Evolutionary conservation across 2,888 invertebrate species (phyloP).

Genomic region (Ferrisia virgata): DNA sequence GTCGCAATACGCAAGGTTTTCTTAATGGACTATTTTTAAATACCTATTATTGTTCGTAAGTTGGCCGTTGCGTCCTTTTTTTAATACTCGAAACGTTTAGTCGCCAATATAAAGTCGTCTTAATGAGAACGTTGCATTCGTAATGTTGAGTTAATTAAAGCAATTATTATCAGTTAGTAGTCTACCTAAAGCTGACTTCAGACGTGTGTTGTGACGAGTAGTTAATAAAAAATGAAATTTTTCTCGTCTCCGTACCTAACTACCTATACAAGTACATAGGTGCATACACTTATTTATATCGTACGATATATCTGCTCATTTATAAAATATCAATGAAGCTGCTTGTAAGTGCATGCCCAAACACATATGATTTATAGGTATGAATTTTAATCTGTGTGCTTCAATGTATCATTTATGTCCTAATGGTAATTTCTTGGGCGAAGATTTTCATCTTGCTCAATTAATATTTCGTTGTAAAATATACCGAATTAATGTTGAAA

Average conservation of each 20-base stretch:
- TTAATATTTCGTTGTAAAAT: not conserved
- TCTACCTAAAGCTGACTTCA: no score
- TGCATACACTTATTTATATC: no score
- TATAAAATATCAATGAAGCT: no score
- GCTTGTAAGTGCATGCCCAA: no score
- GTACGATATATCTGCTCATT: no score
- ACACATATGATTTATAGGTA: no score
- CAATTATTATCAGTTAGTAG: not conserved
- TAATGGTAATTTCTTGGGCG: not conserved
- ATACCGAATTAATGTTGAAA: slow-evolving; percentile 25
- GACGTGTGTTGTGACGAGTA: no score
- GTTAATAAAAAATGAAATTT: no score
- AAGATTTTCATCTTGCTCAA: slow-evolving; percentile 15
- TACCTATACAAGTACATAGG: no score
- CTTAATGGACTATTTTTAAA: slow-evolving; percentile 36
- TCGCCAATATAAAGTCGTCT: not conserved
- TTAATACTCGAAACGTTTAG: slow-evolving; percentile 21
- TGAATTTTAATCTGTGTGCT: no score
- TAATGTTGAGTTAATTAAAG: not conserved
- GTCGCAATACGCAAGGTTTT: slow-evolving; percentile 7
- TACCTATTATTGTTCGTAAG: slow-evolving; percentile 39
- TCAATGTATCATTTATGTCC: not conserved
- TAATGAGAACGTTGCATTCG: not conserved
- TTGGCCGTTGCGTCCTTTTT: slow-evolving; percentile 34
- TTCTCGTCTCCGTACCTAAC: no score